Evolutionary conservation across 2,888 invertebrate species (phyloP).

Genomic region (Eristalis arbustorum): DNA sequence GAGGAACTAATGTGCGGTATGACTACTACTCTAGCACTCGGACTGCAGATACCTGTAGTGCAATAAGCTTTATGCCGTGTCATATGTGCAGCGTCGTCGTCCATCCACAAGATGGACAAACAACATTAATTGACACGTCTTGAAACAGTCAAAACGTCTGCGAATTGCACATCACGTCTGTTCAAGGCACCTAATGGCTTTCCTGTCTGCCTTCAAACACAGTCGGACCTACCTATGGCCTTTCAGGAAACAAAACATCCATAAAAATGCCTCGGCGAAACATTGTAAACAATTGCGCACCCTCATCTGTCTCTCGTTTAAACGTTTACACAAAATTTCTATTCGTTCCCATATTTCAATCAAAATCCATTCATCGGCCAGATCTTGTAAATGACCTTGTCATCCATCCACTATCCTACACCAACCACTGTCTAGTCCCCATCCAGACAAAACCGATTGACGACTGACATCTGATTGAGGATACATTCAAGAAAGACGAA

Average conservation of each 20-base stretch:
- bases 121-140: no score
- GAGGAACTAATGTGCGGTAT: no score
- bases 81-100: no score
- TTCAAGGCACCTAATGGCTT: background rate
- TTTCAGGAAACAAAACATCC: slow-evolving; percentile 29
- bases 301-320: slow-evolving; percentile 20
- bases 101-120: no score
- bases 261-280: slow-evolving; percentile 45
- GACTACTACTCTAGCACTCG: no score
- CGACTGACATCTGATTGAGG: slow-evolving; percentile 56
- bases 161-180: no score
- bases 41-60: no score
- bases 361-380: background rate
- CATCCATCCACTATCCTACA: slow-evolving; percentile 3
- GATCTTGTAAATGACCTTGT: slow-evolving; percentile 58
- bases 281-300: slow-evolving; percentile 36
- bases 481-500: slow-evolving; percentile 20
- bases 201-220: background rate
- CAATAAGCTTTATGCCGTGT: no score
- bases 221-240: slow-evolving; percentile 6
- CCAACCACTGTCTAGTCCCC: slow-evolving; percentile 18
- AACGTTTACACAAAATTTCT: no score
- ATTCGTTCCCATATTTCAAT: slow-evolving; percentile 35
- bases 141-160: no score
- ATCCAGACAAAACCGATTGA: slow-evolving; percentile 48